Conservation (phyloP, 2,888 invertebrate species). For the Meta bourneti region DNA sequence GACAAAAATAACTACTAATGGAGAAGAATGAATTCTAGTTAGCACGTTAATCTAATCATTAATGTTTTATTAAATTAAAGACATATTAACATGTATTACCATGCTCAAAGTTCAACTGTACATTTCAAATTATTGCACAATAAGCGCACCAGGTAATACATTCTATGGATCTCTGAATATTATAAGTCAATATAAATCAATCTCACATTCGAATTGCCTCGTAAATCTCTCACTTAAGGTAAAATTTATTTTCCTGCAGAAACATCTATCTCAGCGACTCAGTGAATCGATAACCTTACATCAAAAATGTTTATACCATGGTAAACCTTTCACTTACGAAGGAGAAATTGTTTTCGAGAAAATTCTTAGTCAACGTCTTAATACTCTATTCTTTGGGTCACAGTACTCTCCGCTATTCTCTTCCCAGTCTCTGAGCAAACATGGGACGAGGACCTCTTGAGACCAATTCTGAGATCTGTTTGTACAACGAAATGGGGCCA, state of each 20-base stretch:
- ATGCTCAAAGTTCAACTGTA: too few species aligned
- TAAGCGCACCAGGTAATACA: too few species aligned
- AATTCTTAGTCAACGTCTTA: not conserved
- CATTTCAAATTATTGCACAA: too few species aligned
- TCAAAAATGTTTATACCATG: not conserved
- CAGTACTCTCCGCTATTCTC: not conserved
- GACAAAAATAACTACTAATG: too few species aligned
- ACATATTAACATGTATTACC: too few species aligned
- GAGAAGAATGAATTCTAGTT: too few species aligned
- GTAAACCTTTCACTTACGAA: not conserved
- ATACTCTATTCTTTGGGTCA: not conserved
- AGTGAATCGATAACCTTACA: not conserved
- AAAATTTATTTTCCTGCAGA: not conserved
- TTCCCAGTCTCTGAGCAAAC: not conserved
- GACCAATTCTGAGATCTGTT: not conserved
- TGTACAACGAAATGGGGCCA: not conserved
- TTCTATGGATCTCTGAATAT: too few species aligned
- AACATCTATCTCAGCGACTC: not conserved
- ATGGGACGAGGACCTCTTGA: not conserved
- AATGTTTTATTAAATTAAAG: too few species aligned
- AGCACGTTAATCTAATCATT: too few species aligned
- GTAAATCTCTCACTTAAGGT: not conserved
- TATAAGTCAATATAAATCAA: not conserved
- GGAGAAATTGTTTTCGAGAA: not conserved
- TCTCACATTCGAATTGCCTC: not conserved